Evolutionary conservation across 2,797 vertebrate genomes (phyloP).

Genomic region (Muraenolepis orangiensis): DNA sequence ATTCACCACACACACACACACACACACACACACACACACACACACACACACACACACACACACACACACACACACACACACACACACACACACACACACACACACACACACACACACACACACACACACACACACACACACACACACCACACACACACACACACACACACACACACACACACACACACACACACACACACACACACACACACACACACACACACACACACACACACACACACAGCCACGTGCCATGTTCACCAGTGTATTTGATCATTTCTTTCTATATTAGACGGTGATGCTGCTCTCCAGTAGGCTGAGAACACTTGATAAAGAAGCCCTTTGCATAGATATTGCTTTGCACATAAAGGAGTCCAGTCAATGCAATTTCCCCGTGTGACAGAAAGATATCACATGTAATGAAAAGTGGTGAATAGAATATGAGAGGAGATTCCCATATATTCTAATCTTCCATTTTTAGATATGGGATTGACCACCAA

Average conservation of each 20-base stretch:
- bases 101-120: too few species aligned
- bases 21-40: conserved; percentile 57
- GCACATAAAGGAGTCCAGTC: conserved; percentile 43
- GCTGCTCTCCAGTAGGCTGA: conserved; percentile 35
- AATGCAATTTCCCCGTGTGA: conserved; percentile 37
- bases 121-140: conserved; percentile 58
- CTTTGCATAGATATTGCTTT: conserved; percentile 57
- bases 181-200: too few species aligned
- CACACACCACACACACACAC: conserved; percentile 56
- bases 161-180: too few species aligned
- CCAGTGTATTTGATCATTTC: conserved; percentile 48
- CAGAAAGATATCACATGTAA: conserved; percentile 46
- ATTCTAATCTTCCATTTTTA: conserved; percentile 21
- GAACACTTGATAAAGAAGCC: conserved; percentile 51
- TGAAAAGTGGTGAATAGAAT: conserved; percentile 40
- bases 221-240: conserved; percentile 57
- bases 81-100: too few species aligned
- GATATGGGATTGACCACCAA: conserved; percentile 12
- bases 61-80: too few species aligned
- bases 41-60: too few species aligned
- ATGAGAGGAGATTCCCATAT: conserved; percentile 22
- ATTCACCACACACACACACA: conserved; percentile 62
- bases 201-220: too few species aligned
- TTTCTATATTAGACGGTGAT: conserved; percentile 14
- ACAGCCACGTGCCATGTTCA: conserved; percentile 40